Evolutionary conservation across 30 jellyfish, hydroid and myxozoan genomes (phyloP).

Genomic region (Euphysa ruthae): DNA sequence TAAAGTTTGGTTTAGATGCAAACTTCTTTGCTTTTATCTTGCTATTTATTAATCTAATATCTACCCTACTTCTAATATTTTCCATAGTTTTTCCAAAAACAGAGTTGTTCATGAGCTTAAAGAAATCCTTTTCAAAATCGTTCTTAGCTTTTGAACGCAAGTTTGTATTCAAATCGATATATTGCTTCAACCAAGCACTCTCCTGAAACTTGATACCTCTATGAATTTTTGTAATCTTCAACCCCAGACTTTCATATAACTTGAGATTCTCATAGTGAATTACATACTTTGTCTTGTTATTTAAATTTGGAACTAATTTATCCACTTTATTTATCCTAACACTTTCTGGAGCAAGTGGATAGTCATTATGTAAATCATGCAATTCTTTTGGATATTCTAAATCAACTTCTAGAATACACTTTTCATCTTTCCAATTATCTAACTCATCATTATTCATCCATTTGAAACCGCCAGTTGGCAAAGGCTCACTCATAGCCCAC

Average conservation of each 20-base stretch:
- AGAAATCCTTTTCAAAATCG: conserved; percentile 31
- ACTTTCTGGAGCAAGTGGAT: conserved; percentile 13
- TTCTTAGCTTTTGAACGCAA: conserved; percentile 8
- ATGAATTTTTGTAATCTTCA: conserved; percentile 4
- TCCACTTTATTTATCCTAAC: conserved; percentile 10
- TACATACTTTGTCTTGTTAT: conserved; percentile 3
- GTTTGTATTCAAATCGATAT: conserved; percentile 2
- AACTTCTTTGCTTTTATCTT: background rate
- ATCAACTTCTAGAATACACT: conserved; percentile 21
- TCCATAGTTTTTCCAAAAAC: conserved; percentile 47
- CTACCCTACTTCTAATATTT: conserved; percentile 1
- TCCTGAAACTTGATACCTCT: conserved; percentile 16
- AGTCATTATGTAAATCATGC: conserved; percentile 2
- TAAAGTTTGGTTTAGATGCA: background rate
- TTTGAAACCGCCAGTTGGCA: conserved; percentile 45
- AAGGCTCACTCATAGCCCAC: conserved; percentile 63
- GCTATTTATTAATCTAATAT: conserved; percentile 11
- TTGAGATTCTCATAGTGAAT: conserved; percentile 5
- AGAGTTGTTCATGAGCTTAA: conserved; percentile 34
- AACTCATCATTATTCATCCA: conserved; percentile 13
- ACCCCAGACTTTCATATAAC: background rate
- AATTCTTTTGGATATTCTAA: conserved; percentile 15
- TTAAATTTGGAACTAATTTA: conserved; percentile 18
- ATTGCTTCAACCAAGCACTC: conserved; percentile 17
- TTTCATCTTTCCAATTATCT: background rate